phyloP scores from a whole-genome alignment of 2,797 vertebrate genomes.

The Sternotherus odoratus region DNA sequence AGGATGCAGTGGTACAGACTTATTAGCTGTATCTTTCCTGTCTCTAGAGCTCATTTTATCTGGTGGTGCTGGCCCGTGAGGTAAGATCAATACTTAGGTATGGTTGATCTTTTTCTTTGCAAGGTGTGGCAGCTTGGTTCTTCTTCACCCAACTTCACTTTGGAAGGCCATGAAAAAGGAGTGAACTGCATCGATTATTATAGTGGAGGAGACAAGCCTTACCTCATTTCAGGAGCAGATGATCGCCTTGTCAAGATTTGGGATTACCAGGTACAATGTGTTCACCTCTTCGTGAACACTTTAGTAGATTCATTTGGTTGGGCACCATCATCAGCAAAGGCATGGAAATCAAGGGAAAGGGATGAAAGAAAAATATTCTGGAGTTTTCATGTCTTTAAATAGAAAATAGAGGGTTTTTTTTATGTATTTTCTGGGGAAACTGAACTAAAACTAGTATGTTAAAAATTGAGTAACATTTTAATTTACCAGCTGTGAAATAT shows the following conservation, averaged over 20 bases:
- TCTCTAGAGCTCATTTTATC: not conserved
- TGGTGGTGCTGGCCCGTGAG: not conserved
- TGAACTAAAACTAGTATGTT: not conserved
- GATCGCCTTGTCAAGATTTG: constrained; percentile 98
- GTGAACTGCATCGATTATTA: constrained; percentile 99
- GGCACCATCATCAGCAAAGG: not conserved
- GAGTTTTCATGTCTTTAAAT: not conserved
- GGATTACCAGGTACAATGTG: constrained; percentile 93
- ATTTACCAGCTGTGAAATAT: not conserved
- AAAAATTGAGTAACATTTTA: not conserved
- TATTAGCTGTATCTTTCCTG: not conserved
- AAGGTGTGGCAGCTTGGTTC: constrained; percentile 99
- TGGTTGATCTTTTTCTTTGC: not conserved
- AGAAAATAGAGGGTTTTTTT: not conserved
- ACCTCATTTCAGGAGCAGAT: constrained; percentile 97
- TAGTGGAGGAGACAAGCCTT: constrained; percentile 98
- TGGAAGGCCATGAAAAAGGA: constrained; percentile 98
- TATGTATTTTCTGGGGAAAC: not conserved
- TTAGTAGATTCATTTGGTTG: not conserved
- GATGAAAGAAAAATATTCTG: not conserved
- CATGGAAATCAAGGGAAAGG: not conserved
- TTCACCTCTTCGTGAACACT: not conserved
- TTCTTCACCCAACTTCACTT: constrained; percentile 96
- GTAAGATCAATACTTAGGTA: not conserved
- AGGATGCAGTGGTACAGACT: not conserved